A percentile compares a stretch with the other conserved stretches of the same genome.
Evolutionary conservation across 1,140 invertebrate species (phyloP).

Genomic region (Drosophila punjabiensis): DNA sequence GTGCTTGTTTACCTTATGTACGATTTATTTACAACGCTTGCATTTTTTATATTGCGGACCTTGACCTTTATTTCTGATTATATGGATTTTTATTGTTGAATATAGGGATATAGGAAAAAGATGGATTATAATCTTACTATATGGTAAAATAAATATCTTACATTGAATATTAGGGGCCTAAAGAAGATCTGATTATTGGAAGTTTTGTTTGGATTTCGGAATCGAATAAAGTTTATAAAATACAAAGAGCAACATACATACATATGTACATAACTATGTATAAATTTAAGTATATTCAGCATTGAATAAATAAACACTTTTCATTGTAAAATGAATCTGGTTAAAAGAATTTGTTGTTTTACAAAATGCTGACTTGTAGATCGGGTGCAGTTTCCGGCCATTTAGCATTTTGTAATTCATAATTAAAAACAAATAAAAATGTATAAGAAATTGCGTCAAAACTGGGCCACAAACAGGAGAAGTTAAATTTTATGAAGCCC

Average conservation of each 20-base stretch:
- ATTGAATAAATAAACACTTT: too few relatives aligned
- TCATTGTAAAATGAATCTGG: background rate
- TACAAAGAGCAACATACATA: background rate
- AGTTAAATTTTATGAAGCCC: too few relatives aligned
- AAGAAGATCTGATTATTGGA: background rate
- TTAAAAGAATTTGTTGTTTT: background rate
- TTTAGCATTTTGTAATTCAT: background rate
- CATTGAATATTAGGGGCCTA: too few relatives aligned
- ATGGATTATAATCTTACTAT: background rate
- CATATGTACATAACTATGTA: too few relatives aligned
- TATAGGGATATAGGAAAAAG: background rate
- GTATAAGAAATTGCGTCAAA: background rate
- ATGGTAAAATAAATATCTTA: too few relatives aligned
- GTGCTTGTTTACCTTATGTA: slow-evolving; percentile 55
- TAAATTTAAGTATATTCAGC: too few relatives aligned
- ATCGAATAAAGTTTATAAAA: background rate
- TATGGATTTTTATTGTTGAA: slow-evolving; percentile 10
- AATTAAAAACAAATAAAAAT: background rate
- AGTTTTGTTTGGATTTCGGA: background rate
- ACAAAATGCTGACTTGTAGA: background rate
- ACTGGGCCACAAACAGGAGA: background rate
- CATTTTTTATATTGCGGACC: slow-evolving; percentile 42
- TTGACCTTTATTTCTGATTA: slow-evolving; percentile 59
- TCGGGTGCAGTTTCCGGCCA: background rate
- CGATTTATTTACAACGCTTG: slow-evolving; percentile 3